Conservation (phyloP, 2,888 invertebrate species). For the Caenorhabditis angaria region DNA sequence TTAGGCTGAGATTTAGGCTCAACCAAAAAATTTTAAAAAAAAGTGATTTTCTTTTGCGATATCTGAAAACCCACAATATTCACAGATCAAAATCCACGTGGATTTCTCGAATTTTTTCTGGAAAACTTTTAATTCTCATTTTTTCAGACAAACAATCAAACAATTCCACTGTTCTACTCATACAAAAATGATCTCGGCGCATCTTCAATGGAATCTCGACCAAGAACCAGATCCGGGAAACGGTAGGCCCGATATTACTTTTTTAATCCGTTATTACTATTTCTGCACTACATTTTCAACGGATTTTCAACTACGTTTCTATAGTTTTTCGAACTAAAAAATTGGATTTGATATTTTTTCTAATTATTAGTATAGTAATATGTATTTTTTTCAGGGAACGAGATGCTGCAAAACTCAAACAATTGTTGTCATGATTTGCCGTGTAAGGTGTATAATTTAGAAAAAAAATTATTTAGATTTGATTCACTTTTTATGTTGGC, state of each 20-base stretch:
- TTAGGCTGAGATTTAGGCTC: no score
- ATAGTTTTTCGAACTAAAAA: slow-evolving; percentile 21
- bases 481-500: no score
- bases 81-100: no score
- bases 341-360: slow-evolving; percentile 5
- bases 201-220: slow-evolving; percentile 22
- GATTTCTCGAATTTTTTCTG: no score
- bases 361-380: background rate
- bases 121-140: no score
- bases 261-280: background rate
- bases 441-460: no score
- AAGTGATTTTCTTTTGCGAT: no score
- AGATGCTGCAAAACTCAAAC: slow-evolving; percentile 60
- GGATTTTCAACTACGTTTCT: slow-evolving; percentile 42
- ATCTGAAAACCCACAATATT: no score
- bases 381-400: slow-evolving; percentile 55
- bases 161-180: slow-evolving; percentile 47
- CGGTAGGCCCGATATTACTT: slow-evolving; percentile 32
- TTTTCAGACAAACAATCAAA: slow-evolving; percentile 41
- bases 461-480: no score
- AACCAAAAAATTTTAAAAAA: no score
- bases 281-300: slow-evolving; percentile 4
- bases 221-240: slow-evolving; percentile 42
- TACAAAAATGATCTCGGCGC: slow-evolving; percentile 49
- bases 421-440: slow-evolving; percentile 73